Evolutionary conservation across 2,113 vertebrate species (phyloP).

Genomic region (Nycticryphes semicollaris): DNA sequence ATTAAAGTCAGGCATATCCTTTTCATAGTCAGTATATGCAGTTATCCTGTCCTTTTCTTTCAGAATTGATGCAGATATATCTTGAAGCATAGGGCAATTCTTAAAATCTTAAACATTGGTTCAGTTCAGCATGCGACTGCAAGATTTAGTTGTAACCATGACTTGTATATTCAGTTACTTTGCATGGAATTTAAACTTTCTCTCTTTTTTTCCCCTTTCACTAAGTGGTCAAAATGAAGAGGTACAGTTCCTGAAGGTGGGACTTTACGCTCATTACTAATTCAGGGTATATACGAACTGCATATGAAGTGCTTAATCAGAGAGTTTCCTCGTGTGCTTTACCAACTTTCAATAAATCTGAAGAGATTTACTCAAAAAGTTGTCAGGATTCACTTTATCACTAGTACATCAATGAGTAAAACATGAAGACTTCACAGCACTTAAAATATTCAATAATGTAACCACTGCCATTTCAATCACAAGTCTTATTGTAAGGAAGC

Average conservation of each 20-base stretch:
- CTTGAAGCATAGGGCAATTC: not conserved
- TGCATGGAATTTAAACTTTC: not conserved
- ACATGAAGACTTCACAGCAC: not conserved
- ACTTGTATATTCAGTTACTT: not conserved
- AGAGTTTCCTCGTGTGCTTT: not conserved
- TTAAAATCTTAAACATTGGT: not conserved
- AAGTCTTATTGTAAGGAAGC: not conserved
- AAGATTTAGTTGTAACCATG: not conserved
- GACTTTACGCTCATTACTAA: not conserved
- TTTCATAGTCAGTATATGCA: not conserved
- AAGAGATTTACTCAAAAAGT: not conserved
- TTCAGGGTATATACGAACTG: not conserved
- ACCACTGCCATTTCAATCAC: not conserved
- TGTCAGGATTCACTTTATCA: not conserved
- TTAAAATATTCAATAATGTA: not conserved
- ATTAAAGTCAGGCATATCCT: not conserved
- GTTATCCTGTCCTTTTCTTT: not conserved
- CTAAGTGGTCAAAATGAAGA: not conserved
- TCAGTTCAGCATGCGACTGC: not conserved
- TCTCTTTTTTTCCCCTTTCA: not conserved
- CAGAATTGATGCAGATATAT: not conserved
- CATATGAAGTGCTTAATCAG: not conserved
- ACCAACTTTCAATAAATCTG: constrained; percentile 8
- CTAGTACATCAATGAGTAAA: not conserved
- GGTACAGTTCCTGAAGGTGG: not conserved